A percentile compares a stretch with the other conserved stretches of the same genome.
Evolutionary conservation across 2,888 invertebrate species (phyloP).

Genomic region (Xestia sexstrigata): DNA sequence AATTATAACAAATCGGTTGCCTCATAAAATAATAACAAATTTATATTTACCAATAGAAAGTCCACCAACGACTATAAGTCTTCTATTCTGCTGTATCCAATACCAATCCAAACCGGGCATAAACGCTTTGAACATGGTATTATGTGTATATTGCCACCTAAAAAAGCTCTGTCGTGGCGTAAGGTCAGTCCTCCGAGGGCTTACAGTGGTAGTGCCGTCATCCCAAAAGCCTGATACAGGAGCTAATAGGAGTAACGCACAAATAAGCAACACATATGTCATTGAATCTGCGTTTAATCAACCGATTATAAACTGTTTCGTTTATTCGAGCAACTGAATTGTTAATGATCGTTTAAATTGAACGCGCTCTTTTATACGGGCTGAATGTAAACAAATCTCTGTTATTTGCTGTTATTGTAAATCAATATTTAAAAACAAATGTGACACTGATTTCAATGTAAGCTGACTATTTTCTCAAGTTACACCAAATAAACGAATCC

Average conservation of each 20-base stretch:
- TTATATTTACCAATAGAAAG: constrained; percentile 66
- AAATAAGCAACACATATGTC: constrained; percentile 12
- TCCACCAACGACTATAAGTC: constrained; percentile 59
- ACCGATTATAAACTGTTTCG: neutral
- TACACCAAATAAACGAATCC: constrained; percentile 19
- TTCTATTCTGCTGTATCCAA: constrained; percentile 19
- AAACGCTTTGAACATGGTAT: neutral
- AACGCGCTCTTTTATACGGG: constrained; percentile 16
- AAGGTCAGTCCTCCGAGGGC: accelerated
- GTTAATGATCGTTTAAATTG: neutral
- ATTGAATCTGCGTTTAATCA: constrained; percentile 1
- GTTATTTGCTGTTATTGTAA: constrained; percentile 2
- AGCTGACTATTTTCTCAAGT: constrained; percentile 8
- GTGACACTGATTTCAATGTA: neutral
- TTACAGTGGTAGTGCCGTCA: neutral
- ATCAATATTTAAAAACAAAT: constrained; percentile 46
- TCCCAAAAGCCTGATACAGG: constrained; percentile 42
- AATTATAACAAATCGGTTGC: no score
- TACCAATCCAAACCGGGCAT: no score
- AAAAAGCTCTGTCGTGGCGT: constrained; percentile 52
- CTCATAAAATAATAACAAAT: neutral
- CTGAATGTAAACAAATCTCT: constrained; percentile 18
- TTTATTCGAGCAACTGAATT: neutral
- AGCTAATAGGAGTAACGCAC: neutral
- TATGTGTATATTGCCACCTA: constrained; percentile 62